These are phyloP conservation scores for Cuculus canorus DNA, from an alignment of 2,797 vertebrate genomes.

Conservation along the genomic window DNA sequence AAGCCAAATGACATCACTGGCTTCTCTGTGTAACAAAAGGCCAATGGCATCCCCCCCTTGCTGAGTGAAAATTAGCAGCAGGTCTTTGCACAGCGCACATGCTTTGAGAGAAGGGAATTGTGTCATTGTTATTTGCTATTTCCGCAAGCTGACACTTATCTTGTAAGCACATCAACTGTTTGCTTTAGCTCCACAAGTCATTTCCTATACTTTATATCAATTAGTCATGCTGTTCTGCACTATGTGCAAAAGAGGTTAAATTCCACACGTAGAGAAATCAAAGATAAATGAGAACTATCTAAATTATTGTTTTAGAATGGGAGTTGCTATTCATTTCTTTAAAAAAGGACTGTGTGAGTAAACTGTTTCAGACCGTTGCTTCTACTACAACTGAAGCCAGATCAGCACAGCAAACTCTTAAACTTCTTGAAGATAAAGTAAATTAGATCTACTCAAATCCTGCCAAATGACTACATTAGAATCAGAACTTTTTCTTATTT, in stretches of 20 bases:
- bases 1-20: constrained; percentile 80
- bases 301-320: constrained; percentile 34
- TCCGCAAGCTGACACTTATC: constrained; percentile 56
- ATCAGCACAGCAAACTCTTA: background rate
- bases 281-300: background rate
- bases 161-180: constrained; percentile 60
- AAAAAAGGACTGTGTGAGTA: background rate
- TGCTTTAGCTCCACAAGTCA: constrained; percentile 49
- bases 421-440: background rate
- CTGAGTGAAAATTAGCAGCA: constrained; percentile 72
- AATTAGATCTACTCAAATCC: background rate
- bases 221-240: constrained; percentile 32
- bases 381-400: background rate
- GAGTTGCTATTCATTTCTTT: background rate
- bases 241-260: constrained; percentile 53
- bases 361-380: background rate
- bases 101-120: constrained; percentile 77
- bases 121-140: constrained; percentile 76
- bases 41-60: constrained; percentile 59
- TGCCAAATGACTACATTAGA: background rate
- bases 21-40: constrained; percentile 71
- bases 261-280: constrained; percentile 6
- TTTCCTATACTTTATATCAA: constrained; percentile 35
- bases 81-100: constrained; percentile 59
- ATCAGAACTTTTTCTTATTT: background rate